Conservation (phyloP, 2,888 invertebrate species). For the Cryptops parisi region DNA sequence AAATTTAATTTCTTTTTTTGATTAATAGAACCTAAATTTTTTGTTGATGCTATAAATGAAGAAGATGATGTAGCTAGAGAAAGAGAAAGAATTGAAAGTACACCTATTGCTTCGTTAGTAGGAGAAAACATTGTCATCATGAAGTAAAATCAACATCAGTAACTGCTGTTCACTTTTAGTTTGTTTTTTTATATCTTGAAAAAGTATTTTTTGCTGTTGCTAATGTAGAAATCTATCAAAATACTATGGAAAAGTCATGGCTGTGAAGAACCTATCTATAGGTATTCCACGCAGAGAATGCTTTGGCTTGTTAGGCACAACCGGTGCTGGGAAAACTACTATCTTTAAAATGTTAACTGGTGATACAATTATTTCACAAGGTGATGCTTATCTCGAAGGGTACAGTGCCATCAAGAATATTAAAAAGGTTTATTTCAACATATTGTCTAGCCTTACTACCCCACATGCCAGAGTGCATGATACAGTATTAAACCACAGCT, state of each 20-base stretch:
- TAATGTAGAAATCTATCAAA: slow-evolving; percentile 45
- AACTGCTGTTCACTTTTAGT: neutral
- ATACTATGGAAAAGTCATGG: slow-evolving; percentile 54
- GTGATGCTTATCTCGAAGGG: slow-evolving; percentile 52
- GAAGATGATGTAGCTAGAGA: slow-evolving; percentile 24
- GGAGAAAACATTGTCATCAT: slow-evolving; percentile 26
- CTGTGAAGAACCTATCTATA: slow-evolving; percentile 59
- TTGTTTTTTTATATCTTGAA: no score
- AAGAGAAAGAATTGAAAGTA: slow-evolving; percentile 24
- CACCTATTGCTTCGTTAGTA: slow-evolving; percentile 23
- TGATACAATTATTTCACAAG: slow-evolving; percentile 53
- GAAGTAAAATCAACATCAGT: slow-evolving; percentile 20
- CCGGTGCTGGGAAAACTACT: slow-evolving; percentile 74
- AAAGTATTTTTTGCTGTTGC: neutral
- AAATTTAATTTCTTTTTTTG: no score
- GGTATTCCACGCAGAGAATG: slow-evolving; percentile 57
- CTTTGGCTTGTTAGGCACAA: slow-evolving; percentile 66
- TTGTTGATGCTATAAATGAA: slow-evolving; percentile 17
- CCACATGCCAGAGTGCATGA: no score
- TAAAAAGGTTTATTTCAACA: slow-evolving; percentile 23
- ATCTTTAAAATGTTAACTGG: slow-evolving; percentile 82
- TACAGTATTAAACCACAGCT: no score
- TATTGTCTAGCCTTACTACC: no score
- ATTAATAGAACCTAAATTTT: no score
- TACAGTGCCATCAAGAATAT: slow-evolving; percentile 29